Evolutionary conservation across 2,113 vertebrate species (phyloP), one percentile per base, ranked within the genome.

Genomic region (Guaruba guarouba): DNA sequence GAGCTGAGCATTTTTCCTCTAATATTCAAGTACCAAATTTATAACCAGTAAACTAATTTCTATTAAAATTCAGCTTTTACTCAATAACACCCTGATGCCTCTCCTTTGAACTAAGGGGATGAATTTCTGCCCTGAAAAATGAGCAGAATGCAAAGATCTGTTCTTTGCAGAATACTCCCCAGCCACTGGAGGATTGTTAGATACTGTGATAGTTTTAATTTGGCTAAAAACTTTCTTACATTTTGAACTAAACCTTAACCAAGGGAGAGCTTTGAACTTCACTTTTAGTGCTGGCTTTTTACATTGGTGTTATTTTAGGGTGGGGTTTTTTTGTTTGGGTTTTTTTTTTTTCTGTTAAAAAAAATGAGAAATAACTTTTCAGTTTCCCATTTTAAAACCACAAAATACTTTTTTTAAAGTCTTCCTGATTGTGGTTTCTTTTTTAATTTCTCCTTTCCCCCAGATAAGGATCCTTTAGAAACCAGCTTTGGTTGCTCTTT

Each of bases 401-500:
- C 73, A 86, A 80, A 78, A 43, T 76, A 82, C 22, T 54, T 75
- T 20, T 43, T 35, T 18, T 24, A 29, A 90, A 70, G 20, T 84
- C 35, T 33, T 76, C 37, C 31, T 55, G 35, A 46, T 54, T 78
- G 43, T 0, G 0, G 29, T 25, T 79, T 37, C 33, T 62, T 86
- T 88, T 82, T 82, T 37, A 90, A 76, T 68, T 88, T 37, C 63
- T 43, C 35, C 22, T 22, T 63, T 31, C 39, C 69, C 29, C 33
- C 51, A 75, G 54, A 78, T 9, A 54, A 1, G 23, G 80, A 66
- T 62, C n/a, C 64, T 86, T 95, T 84, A 89, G 35, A 91, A 94
- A 95, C 84, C 62, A 82, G 88, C 67, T 94, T 91, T 91, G 44
- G 28, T 73, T 61, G 39, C 74, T 90, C 73, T 93, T 92, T 89